Base-by-base conservation (phyloP, 2,797 vertebrate species). In the Lithobates sylvaticus region DNA sequence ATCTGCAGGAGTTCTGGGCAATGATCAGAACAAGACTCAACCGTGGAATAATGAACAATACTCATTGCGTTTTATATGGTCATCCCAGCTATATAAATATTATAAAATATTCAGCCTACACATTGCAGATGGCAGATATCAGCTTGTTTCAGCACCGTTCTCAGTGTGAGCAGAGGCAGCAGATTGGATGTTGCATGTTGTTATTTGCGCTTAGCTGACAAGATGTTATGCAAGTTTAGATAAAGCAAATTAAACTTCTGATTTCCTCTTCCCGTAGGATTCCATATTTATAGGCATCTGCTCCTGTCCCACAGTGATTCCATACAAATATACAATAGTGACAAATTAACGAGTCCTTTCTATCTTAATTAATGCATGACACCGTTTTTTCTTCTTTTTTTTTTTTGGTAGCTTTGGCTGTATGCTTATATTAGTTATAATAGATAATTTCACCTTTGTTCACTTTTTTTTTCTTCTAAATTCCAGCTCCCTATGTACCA, bases 111-210 rank as follows among this genome's bases (percentile, higher is more conserved):
- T 44, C 71, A 39, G 44, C 78, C 84, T 70, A 29, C 72, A 70
- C 47, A 3, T 42, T 81, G 27, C 78, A 81, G 84, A 76, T 86
- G 84, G 78, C 67, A 74, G 65, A 36, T 84, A 54, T 76, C 72
- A 81, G 78, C 64, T 74, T 85, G 58, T 75, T 76, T 39, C 77
- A 8, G 36, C 76, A 58, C n/a, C 18, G 32, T 50, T 76, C 73
- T 81, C 84, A 18, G 32, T 29, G 8, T 58, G 34, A 83, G 16
- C 80, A 80, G 76, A 74, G 71, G 76, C 69, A 72, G n/a, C 84
- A 86, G 85, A 86, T 86, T 86, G 85, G 85, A 86, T 83, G 79
- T 82, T 86, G 65, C 73, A 47, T 73, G 67, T 78, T 83, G 36
- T 76, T 76, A 83, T 86, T 86, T 82, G 65, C 79, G 65, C 65